Conservation (phyloP, 2,113 vertebrate species). For the Zapornia atra region DNA sequence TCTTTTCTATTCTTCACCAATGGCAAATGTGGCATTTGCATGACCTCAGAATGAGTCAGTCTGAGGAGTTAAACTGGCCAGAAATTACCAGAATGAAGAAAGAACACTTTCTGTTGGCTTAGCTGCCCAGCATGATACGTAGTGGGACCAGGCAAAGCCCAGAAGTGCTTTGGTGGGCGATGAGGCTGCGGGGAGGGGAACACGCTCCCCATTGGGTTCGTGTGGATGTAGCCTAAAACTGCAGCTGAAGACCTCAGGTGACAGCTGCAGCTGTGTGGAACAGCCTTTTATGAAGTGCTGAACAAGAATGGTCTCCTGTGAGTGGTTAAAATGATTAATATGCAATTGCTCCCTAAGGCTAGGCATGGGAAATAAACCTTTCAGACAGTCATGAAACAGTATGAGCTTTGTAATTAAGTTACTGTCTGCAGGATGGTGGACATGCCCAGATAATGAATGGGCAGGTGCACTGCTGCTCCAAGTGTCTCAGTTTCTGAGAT, state of each 20-base stretch:
- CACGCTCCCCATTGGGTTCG: neutral
- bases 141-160: neutral
- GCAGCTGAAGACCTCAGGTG: neutral
- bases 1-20: neutral
- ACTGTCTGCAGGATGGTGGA: accelerated
- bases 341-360: neutral
- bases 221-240: neutral
- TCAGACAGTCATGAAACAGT: neutral
- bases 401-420: neutral
- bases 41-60: neutral
- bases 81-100: neutral
- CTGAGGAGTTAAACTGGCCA: neutral
- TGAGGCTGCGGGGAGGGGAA: neutral
- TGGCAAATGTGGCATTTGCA: neutral
- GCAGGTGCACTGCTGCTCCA: neutral
- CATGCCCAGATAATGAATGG: neutral
- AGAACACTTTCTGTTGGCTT: neutral
- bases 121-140: neutral
- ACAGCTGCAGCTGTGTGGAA: neutral
- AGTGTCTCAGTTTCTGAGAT: neutral
- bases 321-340: neutral
- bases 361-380: neutral
- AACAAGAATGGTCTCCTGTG: neutral
- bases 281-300: neutral
- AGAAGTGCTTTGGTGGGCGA: neutral